Conservation (phyloP, 2,888 invertebrate genomes). For the Brachyopa scutellaris region DNA sequence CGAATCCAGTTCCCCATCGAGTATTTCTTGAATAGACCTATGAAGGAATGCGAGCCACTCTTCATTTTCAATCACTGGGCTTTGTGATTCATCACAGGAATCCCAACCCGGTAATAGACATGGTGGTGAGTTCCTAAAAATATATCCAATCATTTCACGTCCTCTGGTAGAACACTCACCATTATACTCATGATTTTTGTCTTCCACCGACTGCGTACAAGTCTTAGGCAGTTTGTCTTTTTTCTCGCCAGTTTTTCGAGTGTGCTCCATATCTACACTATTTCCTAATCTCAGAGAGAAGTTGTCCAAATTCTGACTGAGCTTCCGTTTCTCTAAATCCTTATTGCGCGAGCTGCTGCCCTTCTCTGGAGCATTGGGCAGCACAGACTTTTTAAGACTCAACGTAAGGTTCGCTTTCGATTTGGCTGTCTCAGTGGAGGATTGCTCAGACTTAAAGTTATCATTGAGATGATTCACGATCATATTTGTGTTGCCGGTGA, state of each 20-base stretch:
- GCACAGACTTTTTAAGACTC: slow-evolving; percentile 77
- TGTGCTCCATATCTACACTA: slow-evolving; percentile 76
- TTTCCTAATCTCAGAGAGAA: slow-evolving; percentile 81
- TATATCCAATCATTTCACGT: background rate
- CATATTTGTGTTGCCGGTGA: slow-evolving; percentile 80
- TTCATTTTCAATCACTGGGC: slow-evolving; percentile 89
- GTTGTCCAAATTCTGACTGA: slow-evolving; percentile 82
- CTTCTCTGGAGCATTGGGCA: slow-evolving; percentile 58
- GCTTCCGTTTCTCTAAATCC: slow-evolving; percentile 81
- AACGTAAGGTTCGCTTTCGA: slow-evolving; percentile 78
- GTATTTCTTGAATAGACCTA: slow-evolving; percentile 90
- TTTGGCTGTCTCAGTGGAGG: slow-evolving; percentile 46
- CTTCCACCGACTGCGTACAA: slow-evolving; percentile 77
- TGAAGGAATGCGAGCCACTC: slow-evolving; percentile 94
- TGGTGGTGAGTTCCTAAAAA: slow-evolving; percentile 79
- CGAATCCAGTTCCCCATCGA: slow-evolving; percentile 90
- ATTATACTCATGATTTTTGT: slow-evolving; percentile 77
- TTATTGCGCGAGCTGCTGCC: slow-evolving; percentile 75
- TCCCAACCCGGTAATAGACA: slow-evolving; percentile 81
- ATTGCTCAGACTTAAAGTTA: slow-evolving; percentile 79
- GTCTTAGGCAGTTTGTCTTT: slow-evolving; percentile 75
- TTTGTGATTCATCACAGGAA: slow-evolving; percentile 83
- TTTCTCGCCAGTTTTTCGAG: slow-evolving; percentile 76
- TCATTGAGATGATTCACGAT: slow-evolving; percentile 80
- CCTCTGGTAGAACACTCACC: background rate